Evolutionary conservation across 2,888 invertebrate species (phyloP).

Genomic region (Euclidia mi): DNA sequence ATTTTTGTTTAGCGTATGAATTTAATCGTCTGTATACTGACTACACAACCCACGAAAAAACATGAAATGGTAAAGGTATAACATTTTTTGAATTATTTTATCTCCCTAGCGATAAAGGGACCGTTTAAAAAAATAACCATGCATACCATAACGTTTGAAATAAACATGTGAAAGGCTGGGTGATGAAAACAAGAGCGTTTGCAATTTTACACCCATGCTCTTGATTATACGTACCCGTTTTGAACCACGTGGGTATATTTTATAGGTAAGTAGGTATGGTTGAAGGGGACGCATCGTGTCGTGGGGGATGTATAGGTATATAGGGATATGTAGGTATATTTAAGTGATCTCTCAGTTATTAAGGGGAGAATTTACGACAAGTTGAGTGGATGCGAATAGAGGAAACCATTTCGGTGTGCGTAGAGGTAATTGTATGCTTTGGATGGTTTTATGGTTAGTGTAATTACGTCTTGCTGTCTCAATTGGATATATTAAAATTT

Average conservation of each 20-base stretch:
- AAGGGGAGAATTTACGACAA: constrained; percentile 39
- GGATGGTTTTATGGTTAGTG: neutral
- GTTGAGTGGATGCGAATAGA: constrained; percentile 28
- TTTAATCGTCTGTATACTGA: constrained; percentile 10
- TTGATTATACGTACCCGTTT: constrained; percentile 42
- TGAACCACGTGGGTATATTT: constrained; percentile 21
- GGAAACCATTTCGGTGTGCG: constrained; percentile 18
- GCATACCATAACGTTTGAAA: constrained; percentile 57
- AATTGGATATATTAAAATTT: too few species aligned
- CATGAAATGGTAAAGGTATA: constrained; percentile 13
- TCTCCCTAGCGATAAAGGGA: constrained; percentile 35
- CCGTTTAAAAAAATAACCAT: constrained; percentile 61
- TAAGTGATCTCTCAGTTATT: constrained; percentile 53
- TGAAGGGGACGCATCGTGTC: constrained; percentile 9
- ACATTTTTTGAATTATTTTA: constrained; percentile 30
- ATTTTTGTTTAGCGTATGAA: constrained; percentile 7
- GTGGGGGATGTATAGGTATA: constrained; percentile 15
- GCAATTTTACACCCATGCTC: constrained; percentile 52
- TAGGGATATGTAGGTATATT: constrained; percentile 22
- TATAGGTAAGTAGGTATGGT: constrained; percentile 28
- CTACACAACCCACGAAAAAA: constrained; percentile 20
- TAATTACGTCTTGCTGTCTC: too few species aligned
- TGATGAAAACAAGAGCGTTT: constrained; percentile 61
- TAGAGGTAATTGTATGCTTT: neutral
- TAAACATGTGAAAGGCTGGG: constrained; percentile 59